Percentiles rank a stretch among this genome's conserved stretches.
These are phyloP conservation scores for Macquaria ambigua DNA, from an alignment of 2,113 vertebrate genomes.

Conservation along the genomic window DNA sequence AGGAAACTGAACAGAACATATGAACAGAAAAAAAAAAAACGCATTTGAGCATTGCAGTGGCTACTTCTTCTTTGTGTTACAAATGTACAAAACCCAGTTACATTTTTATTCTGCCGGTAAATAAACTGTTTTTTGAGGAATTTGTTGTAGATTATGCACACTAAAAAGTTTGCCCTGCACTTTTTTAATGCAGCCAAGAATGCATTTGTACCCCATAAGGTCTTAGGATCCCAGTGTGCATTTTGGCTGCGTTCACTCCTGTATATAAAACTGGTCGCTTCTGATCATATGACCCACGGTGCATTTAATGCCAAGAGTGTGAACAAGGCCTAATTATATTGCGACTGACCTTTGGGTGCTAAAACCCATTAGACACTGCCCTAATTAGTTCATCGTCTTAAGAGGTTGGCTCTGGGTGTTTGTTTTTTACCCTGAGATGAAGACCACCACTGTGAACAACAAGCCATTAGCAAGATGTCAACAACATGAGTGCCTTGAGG, in stretches of 20 bases:
- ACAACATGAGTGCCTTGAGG: slow-evolving; percentile 57
- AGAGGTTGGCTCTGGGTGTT: slow-evolving; percentile 34
- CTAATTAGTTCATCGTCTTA: slow-evolving; percentile 58
- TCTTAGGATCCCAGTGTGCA: background rate
- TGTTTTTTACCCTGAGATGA: slow-evolving; percentile 48
- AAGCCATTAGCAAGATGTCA: slow-evolving; percentile 71
- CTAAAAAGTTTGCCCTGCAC: background rate
- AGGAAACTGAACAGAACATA: background rate
- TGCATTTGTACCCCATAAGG: background rate
- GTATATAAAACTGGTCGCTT: background rate
- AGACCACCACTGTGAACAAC: slow-evolving; percentile 63
- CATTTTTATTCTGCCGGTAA: too few relatives aligned
- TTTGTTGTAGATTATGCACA: background rate
- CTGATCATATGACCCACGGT: slow-evolving; percentile 9
- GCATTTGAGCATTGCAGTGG: background rate
- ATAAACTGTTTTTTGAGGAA: background rate
- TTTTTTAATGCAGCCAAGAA: background rate
- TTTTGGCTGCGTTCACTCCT: background rate
- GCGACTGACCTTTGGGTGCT: slow-evolving; percentile 19
- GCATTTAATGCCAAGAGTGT: slow-evolving; percentile 22
- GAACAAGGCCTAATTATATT: slow-evolving; percentile 38
- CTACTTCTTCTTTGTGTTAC: background rate
- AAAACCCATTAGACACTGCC: slow-evolving; percentile 1
- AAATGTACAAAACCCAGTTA: background rate
- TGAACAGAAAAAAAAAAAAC: background rate